phyloP scores from a whole-genome alignment of 2,888 invertebrate species.

The Chymomyza fuscimana region DNA sequence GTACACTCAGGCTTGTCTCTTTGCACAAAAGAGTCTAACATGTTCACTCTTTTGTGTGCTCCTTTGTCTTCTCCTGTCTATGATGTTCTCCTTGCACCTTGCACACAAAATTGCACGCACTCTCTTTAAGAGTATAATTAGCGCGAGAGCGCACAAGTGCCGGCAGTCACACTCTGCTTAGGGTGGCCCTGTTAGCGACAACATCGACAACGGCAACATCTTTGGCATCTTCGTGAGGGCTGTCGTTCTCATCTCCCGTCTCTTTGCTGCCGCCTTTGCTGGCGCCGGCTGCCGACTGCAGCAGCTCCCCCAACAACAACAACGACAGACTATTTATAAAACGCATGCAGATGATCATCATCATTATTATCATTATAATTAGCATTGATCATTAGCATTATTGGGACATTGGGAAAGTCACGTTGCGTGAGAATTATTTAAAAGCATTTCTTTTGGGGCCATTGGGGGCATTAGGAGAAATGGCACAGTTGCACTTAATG shows the following conservation, averaged over 20 bases:
- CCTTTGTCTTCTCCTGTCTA: too few species aligned
- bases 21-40: too few species aligned
- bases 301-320: background rate
- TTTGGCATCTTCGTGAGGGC: background rate
- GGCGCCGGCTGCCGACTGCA: background rate
- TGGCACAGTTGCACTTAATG: slow-evolving; percentile 4
- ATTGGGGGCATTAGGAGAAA: slow-evolving; percentile 32
- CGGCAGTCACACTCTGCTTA: slow-evolving; percentile 14
- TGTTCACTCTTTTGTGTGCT: too few species aligned
- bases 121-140: slow-evolving; percentile 39
- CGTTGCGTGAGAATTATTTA: slow-evolving; percentile 34
- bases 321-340: slow-evolving; percentile 43
- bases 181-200: background rate
- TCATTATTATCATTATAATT: slow-evolving; percentile 21
- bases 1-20: too few species aligned
- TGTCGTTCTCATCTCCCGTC: background rate
- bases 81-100: background rate
- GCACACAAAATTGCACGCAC: background rate
- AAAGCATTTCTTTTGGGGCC: slow-evolving; percentile 15
- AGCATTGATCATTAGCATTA: slow-evolving; percentile 31
- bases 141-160: slow-evolving; percentile 64
- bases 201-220: background rate
- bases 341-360: background rate
- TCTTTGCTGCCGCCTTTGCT: background rate
- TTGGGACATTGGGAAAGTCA: background rate